Conservation (phyloP, 2,797 vertebrate genomes). For the Enteromius argenteus region DNA sequence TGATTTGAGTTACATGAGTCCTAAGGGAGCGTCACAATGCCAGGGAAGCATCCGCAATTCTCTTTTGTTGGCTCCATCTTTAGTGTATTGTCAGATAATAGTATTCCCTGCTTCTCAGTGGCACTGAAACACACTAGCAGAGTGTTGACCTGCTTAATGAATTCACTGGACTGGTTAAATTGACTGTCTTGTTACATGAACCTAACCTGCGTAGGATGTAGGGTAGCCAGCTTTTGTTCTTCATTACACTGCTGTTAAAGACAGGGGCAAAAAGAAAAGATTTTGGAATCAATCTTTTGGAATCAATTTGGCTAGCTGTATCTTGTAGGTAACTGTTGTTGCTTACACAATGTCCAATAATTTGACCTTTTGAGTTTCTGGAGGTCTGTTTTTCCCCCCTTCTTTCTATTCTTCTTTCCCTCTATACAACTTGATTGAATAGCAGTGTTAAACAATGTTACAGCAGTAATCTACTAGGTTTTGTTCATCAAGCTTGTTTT, state of each 20-base stretch:
- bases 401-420: not conserved
- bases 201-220: not conserved
- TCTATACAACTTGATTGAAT: not conserved
- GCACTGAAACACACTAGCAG: not conserved
- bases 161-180: conserved; percentile 11
- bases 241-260: conserved; percentile 22
- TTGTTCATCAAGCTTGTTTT: not conserved
- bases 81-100: conserved; percentile 29
- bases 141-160: conserved; percentile 19
- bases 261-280: not conserved
- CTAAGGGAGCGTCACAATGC: not conserved
- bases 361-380: not conserved
- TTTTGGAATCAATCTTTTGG: conserved; percentile 35
- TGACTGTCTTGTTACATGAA: conserved; percentile 29
- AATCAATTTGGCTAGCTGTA: conserved; percentile 34
- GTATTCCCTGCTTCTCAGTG: not conserved
- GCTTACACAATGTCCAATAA: not conserved
- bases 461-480: not conserved
- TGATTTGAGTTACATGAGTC: conserved; percentile 21
- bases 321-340: not conserved
- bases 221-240: not conserved
- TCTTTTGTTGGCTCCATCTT: conserved; percentile 3
- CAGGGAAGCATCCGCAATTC: conserved; percentile 4
- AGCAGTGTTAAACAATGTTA: not conserved
- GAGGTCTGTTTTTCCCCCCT: not conserved